Conservation (phyloP, 2,888 invertebrate genomes). For the Listrodromus nycthemerus region DNA sequence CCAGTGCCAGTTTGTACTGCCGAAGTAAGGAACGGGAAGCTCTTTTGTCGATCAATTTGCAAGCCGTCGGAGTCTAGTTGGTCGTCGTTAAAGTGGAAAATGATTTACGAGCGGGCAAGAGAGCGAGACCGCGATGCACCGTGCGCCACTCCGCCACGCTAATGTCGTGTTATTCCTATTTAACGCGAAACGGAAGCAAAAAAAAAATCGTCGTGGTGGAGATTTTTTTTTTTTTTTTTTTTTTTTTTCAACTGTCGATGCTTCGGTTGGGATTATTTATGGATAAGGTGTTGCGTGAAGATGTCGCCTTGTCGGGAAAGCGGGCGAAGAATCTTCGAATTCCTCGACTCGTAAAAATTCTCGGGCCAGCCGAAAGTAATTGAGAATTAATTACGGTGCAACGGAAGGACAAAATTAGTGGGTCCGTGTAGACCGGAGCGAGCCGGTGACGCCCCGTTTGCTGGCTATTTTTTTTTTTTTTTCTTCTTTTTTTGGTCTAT, state of each 20-base stretch:
- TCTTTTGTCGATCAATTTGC: constrained; percentile 75
- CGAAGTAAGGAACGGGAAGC: constrained; percentile 43
- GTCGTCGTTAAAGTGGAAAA: constrained; percentile 59
- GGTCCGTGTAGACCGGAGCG: constrained; percentile 20
- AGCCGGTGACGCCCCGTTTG: constrained; percentile 32
- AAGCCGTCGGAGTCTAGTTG: constrained; percentile 68
- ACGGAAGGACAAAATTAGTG: constrained; percentile 38
- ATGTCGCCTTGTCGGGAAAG: background rate
- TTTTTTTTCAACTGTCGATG: background rate
- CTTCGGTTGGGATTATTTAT: background rate
- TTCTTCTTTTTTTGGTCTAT: constrained; percentile 5
- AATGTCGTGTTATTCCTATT: constrained; percentile 15
- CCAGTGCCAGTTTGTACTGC: background rate
- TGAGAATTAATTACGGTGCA: constrained; percentile 42
- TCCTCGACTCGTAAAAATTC: constrained; percentile 33
- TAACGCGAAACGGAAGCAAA: constrained; percentile 12
- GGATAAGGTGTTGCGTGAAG: background rate
- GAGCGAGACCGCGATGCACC: constrained; percentile 38
- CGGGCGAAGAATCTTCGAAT: background rate
- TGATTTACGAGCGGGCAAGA: constrained; percentile 63
- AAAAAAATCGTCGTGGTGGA: background rate
- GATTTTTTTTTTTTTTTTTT: background rate
- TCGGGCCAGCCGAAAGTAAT: constrained; percentile 43
- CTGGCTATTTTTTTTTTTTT: constrained; percentile 5
- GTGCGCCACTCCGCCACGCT: constrained; percentile 10